These are phyloP conservation scores for Acomys russatus DNA, from an alignment of 2,797 vertebrate species.

Conservation along the genomic window DNA sequence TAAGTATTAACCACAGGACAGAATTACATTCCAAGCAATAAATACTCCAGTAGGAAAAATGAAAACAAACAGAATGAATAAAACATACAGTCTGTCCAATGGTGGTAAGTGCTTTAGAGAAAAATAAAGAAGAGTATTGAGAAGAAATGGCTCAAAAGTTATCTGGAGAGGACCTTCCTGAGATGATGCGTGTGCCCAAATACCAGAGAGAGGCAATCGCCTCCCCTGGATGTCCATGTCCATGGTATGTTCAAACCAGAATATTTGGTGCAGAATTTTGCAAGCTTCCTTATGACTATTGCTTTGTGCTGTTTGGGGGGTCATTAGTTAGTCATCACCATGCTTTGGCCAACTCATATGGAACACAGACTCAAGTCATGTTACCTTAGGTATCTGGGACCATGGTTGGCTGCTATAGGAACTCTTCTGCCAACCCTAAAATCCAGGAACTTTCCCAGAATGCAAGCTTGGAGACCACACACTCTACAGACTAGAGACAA, in stretches of 20 bases:
- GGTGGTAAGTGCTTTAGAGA: neutral
- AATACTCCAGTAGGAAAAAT: neutral
- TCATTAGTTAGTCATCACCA: neutral
- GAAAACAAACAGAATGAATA: neutral
- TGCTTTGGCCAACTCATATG: neutral
- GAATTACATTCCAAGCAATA: neutral
- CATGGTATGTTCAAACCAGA: neutral
- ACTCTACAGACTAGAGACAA: neutral
- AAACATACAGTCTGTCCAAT: neutral
- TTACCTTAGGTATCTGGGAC: neutral
- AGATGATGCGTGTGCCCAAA: neutral
- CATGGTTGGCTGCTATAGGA: neutral
- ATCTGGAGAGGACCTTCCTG: neutral
- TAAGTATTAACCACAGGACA: constrained; percentile 30
- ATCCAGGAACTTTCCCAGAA: neutral
- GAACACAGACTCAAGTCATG: neutral
- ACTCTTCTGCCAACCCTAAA: neutral
- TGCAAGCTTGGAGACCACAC: neutral
- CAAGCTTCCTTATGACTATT: neutral
- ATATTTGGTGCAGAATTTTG: neutral
- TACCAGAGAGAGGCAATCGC: neutral
- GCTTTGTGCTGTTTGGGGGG: neutral
- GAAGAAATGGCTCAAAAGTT: neutral
- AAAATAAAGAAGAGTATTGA: neutral
- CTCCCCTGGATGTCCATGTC: neutral